These are phyloP conservation scores for Paramormyrops kingsleyae DNA, from an alignment of 2,113 vertebrate species.

Conservation along the genomic window DNA sequence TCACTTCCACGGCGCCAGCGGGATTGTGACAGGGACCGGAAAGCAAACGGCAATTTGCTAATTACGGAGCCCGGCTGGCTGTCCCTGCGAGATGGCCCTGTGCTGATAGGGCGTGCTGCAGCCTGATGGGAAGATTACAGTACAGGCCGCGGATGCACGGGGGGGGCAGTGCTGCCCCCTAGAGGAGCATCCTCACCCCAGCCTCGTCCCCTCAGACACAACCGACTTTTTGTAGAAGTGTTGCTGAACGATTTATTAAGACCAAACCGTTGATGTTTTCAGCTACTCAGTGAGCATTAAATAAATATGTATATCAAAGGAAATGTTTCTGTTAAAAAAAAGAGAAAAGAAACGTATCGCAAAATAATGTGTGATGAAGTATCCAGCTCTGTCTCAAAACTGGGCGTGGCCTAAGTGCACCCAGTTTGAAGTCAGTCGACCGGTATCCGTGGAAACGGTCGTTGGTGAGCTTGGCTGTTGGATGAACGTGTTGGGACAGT, in stretches of 20 bases:
- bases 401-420: neutral
- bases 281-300: neutral
- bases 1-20: slow-evolving; percentile 15
- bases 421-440: neutral
- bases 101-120: neutral
- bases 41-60: slow-evolving; percentile 65
- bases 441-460: neutral
- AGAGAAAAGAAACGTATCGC: neutral
- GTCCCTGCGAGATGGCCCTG: slow-evolving; percentile 26
- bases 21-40: slow-evolving; percentile 48
- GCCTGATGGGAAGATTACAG: slow-evolving; percentile 31
- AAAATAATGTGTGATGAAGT: neutral
- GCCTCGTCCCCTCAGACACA: neutral
- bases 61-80: slow-evolving; percentile 54
- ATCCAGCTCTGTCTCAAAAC: neutral
- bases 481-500: neutral
- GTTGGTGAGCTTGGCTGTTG: neutral
- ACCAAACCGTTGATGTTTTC: neutral
- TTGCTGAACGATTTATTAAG: neutral
- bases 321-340: neutral
- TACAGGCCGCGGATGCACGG: slow-evolving; percentile 21
- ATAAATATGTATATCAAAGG: neutral
- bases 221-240: neutral
- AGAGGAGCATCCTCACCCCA: neutral
- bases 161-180: slow-evolving; percentile 5